Conservation (phyloP, 2,888 invertebrate species). For the Melangyna quadrimaculata region DNA sequence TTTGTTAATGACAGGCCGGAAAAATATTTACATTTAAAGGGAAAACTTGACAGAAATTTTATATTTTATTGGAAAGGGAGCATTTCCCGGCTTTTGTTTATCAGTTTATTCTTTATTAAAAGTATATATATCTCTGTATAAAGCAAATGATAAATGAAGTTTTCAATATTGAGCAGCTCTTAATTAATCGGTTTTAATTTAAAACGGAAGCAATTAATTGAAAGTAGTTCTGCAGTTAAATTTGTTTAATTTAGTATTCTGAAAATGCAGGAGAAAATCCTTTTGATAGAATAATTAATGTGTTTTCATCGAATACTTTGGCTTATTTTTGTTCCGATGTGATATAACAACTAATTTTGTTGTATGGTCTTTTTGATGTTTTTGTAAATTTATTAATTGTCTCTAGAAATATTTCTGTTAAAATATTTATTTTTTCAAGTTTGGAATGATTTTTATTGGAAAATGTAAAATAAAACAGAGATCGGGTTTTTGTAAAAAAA, state of each 20-base stretch:
- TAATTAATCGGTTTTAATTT: background rate
- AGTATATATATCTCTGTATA: no score
- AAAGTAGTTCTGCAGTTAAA: background rate
- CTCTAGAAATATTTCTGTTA: background rate
- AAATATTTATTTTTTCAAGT: background rate
- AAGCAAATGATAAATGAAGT: constrained; percentile 8
- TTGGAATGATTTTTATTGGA: background rate
- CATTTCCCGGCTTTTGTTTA: background rate
- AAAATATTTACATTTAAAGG: background rate
- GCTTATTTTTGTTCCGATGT: background rate
- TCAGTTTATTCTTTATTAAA: background rate
- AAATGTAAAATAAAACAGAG: background rate
- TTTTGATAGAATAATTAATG: background rate
- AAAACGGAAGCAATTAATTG: background rate
- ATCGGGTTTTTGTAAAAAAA: background rate
- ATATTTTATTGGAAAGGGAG: background rate
- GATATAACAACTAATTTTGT: background rate
- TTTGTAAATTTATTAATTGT: background rate
- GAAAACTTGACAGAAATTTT: constrained; percentile 1
- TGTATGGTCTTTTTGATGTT: background rate
- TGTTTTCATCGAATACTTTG: background rate
- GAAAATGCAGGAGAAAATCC: background rate
- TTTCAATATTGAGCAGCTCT: background rate
- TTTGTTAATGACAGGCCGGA: background rate
- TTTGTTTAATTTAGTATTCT: background rate